Evolutionary conservation across 2,797 vertebrate species (phyloP).

Genomic region (Tolypeutes matacus): DNA sequence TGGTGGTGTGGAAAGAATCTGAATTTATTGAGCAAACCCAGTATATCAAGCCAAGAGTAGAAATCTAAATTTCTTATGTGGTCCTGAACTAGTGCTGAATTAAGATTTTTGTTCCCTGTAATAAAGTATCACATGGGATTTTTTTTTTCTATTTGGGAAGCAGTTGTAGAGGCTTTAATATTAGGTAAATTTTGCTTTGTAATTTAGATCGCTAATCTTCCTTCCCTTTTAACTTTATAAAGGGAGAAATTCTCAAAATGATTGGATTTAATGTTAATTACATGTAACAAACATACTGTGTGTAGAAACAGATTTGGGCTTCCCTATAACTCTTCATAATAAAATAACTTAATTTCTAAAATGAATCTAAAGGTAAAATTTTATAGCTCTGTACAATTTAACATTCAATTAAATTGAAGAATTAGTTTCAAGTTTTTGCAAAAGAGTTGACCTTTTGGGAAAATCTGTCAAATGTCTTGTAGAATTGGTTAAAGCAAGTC

Average conservation of each 20-base stretch:
- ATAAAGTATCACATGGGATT: not conserved
- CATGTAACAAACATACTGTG: not conserved
- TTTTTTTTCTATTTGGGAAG: not conserved
- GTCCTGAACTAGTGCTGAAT: not conserved
- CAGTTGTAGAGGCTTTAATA: not conserved
- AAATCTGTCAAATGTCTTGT: not conserved
- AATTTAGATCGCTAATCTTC: slow-evolving; percentile 40
- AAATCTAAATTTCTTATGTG: slow-evolving; percentile 9
- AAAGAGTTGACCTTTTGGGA: slow-evolving; percentile 21
- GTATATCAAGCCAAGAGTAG: not conserved
- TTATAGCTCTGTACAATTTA: slow-evolving; percentile 4
- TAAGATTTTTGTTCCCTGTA: not conserved
- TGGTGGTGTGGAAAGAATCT: not conserved
- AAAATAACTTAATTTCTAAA: slow-evolving; percentile 52
- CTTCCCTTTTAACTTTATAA: not conserved
- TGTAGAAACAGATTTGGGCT: slow-evolving; percentile 24
- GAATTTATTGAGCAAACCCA: not conserved
- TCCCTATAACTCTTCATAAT: not conserved
- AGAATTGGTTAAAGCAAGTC: slow-evolving; percentile 11
- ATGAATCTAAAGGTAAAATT: slow-evolving; percentile 21
- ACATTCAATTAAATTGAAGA: not conserved
- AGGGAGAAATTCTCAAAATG: not conserved
- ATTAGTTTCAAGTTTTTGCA: slow-evolving; percentile 48
- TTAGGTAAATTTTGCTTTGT: slow-evolving; percentile 59
- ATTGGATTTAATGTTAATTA: not conserved